Conservation (phyloP, 2,888 invertebrate genomes). For the Caenorhabditis sinica region DNA sequence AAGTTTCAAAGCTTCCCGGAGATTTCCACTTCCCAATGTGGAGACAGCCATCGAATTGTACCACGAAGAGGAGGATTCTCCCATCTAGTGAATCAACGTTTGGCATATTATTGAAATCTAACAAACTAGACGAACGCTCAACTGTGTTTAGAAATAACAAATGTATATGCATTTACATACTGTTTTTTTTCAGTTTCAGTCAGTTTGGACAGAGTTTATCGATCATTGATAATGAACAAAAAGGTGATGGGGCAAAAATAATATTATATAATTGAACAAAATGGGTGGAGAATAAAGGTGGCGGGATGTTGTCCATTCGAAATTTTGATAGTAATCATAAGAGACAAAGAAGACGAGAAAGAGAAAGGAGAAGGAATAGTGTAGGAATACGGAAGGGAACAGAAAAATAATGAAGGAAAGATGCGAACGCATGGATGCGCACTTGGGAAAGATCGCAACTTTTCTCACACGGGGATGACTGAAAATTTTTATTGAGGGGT, state of each 20-base stretch:
- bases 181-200: background rate
- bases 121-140: too few species aligned
- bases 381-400: conserved; percentile 47
- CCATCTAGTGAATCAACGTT: conserved; percentile 23
- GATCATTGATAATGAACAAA: conserved; percentile 64
- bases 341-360: conserved; percentile 58
- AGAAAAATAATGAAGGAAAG: conserved; percentile 26
- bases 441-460: conserved; percentile 39
- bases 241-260: conserved; percentile 43
- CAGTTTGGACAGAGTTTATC: conserved; percentile 58
- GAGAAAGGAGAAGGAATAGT: conserved; percentile 28
- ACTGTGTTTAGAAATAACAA: background rate
- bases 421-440: conserved; percentile 42
- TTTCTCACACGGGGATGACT: conserved; percentile 62
- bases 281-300: conserved; percentile 48
- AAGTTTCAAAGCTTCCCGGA: conserved; percentile 92
- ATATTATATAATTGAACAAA: conserved; percentile 60
- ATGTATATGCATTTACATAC: conserved; percentile 7
- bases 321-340: conserved; percentile 53
- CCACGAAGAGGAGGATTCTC: conserved; percentile 36
- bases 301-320: conserved; percentile 44
- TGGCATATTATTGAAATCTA: too few species aligned
- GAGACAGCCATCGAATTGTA: conserved; percentile 85
- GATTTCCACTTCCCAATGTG: conserved; percentile 96
- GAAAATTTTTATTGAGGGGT: conserved; percentile 42